phyloP scores from a whole-genome alignment of 2,888 invertebrate genomes.

The Acanthacorydalis orientalis region DNA sequence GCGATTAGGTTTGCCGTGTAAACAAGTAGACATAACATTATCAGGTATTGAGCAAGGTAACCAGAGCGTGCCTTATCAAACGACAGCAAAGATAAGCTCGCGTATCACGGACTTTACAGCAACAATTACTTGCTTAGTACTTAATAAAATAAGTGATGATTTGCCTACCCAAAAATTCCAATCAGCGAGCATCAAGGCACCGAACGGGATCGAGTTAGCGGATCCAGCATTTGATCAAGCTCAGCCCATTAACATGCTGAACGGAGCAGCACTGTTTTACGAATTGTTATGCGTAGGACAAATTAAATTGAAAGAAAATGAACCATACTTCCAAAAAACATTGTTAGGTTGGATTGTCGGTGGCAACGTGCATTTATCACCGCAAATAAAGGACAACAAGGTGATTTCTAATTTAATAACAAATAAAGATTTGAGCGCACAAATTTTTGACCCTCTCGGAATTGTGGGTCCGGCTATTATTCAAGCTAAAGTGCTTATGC shows the following conservation, averaged over 20 bases:
- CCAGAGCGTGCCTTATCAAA: slow-evolving; percentile 3
- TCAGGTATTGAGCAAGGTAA: slow-evolving; percentile 1
- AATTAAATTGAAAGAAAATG: slow-evolving; percentile 2
- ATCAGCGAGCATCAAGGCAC: slow-evolving; percentile 8
- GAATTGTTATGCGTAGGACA: slow-evolving; percentile 8
- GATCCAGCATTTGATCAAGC: slow-evolving; percentile 10
- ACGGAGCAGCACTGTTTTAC: slow-evolving; percentile 11
- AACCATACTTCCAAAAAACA: slow-evolving; percentile 8
- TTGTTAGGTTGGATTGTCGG: slow-evolving; percentile 11
- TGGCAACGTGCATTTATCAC: not conserved
- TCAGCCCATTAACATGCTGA: slow-evolving; percentile 9
- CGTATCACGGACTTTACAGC: slow-evolving; percentile 7
- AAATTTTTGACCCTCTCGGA: slow-evolving; percentile 1
- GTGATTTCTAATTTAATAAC: not conserved
- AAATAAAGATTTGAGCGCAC: not conserved
- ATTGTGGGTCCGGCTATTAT: not conserved
- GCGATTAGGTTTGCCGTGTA: not conserved
- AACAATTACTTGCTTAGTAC: slow-evolving; percentile 8
- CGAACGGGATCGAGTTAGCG: slow-evolving; percentile 10
- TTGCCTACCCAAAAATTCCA: slow-evolving; percentile 9
- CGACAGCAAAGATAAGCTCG: slow-evolving; percentile 6
- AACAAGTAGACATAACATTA: slow-evolving; percentile 3
- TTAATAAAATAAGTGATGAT: slow-evolving; percentile 11
- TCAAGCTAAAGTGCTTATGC: not conserved
- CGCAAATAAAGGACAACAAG: not conserved